Evolutionary conservation across 1,140 invertebrate genomes (phyloP).

Genomic region (Vanessa tameamea): DNA sequence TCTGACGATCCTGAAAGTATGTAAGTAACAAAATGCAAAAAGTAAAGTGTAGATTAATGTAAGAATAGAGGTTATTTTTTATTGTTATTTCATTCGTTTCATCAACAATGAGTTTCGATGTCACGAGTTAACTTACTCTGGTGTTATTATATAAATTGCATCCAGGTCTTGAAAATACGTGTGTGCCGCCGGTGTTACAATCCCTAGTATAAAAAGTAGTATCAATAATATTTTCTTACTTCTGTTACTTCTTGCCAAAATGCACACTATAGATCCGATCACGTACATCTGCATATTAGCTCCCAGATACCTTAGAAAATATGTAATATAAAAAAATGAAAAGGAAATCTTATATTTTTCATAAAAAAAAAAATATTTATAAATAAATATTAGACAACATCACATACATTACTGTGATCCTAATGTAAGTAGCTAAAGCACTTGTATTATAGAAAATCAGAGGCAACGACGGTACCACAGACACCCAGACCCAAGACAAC

Average conservation of each 20-base stretch:
- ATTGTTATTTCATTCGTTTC: not conserved
- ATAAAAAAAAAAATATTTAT: too few species aligned
- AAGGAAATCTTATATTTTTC: too few species aligned
- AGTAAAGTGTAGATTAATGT: too few species aligned
- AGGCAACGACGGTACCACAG: too few species aligned
- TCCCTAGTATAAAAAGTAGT: slow-evolving; percentile 39
- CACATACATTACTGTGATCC: too few species aligned
- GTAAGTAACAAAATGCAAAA: too few species aligned
- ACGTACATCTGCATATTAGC: slow-evolving; percentile 52
- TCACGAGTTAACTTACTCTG: slow-evolving; percentile 47
- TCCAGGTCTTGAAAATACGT: slow-evolving; percentile 48
- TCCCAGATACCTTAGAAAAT: slow-evolving; percentile 51
- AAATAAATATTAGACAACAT: too few species aligned
- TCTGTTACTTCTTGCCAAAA: slow-evolving; percentile 30
- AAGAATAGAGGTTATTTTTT: not conserved
- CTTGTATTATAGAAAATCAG: too few species aligned
- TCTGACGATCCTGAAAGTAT: slow-evolving; percentile 18
- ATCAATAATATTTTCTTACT: slow-evolving; percentile 31
- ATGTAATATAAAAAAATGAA: too few species aligned
- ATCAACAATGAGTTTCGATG: not conserved
- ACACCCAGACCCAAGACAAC: too few species aligned
- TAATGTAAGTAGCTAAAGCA: too few species aligned
- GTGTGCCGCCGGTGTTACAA: slow-evolving; percentile 44
- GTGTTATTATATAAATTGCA: slow-evolving; percentile 38
- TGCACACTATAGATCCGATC: slow-evolving; percentile 38